A percentile compares a stretch with the other conserved stretches of the same genome.
Conservation (phyloP, 2,113 vertebrate genomes). For the Motacilla tschutschensis region DNA sequence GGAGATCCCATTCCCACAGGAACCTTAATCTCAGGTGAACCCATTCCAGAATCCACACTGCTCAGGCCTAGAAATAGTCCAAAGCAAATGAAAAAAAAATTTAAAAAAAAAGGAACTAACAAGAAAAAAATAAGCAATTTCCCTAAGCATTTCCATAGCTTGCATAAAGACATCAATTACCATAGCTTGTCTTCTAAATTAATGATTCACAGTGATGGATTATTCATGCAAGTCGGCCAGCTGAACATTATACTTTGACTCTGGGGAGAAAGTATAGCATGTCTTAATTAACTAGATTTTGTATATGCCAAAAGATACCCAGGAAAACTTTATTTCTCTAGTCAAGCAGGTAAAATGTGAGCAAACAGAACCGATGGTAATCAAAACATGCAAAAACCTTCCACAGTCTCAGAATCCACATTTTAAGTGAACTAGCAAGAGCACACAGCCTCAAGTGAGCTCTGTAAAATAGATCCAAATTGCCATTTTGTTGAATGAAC, state of each 20-base stretch:
- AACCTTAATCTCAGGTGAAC: not conserved
- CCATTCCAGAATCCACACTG: not conserved
- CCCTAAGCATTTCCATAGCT: conserved; percentile 45
- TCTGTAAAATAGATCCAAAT: not conserved
- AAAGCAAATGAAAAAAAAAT: not conserved
- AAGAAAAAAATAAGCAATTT: conserved; percentile 29
- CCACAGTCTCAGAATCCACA: not conserved
- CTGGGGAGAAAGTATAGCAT: conserved; percentile 38
- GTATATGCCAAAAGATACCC: conserved; percentile 9
- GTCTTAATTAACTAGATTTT: conserved; percentile 64
- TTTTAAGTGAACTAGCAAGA: not conserved
- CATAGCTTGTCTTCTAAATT: conserved; percentile 50
- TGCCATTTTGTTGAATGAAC: conserved; percentile 10
- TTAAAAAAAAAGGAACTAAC: not conserved
- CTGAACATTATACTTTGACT: conserved; percentile 52
- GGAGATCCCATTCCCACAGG: not conserved
- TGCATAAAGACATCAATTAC: conserved; percentile 65
- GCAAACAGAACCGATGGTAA: not conserved
- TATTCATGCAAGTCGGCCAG: conserved; percentile 54
- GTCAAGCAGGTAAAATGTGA: conserved; percentile 12
- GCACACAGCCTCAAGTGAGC: not conserved
- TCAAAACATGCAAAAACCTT: not conserved
- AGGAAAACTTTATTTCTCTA: conserved; percentile 15
- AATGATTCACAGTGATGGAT: conserved; percentile 63
- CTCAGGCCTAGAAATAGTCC: not conserved